Base-by-base conservation (phyloP, 2,113 vertebrate species). In the Gymnobelideus leadbeateri region DNA sequence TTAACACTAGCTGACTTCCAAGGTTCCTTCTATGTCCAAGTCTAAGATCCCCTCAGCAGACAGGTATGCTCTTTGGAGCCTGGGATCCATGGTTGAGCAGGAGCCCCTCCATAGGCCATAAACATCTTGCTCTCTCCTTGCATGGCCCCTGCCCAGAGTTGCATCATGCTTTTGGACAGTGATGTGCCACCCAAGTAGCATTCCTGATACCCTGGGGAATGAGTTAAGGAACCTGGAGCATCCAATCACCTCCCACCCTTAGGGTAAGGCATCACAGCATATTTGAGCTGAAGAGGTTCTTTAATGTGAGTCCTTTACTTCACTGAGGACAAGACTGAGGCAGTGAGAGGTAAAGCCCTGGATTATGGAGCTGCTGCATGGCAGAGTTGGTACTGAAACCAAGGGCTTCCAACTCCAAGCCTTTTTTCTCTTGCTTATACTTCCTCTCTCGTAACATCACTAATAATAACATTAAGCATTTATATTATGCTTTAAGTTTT, bases 91-190 rank as follows among this genome's bases (percentile, higher is more conserved):
- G 43, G 37, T 43, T 21, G 37, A 77, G 19, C 19, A 84, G 68
- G 68, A 43, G 19, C 68, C n/a, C 68, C n/a, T 84, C n/a, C 6
- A 8, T 21, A 43, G n/a, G 3, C 68, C 68, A 84, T 84, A 43
- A 43, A 84, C 68, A 84, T 84, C 68, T 84, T 84, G 19, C 68
- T 84, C 0, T 43, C 68, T 84, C n/a, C n/a, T 84, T 84, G n/a
- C 68, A 43, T 8, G 19, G 68, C 68, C 43, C 68, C 68, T 84
- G 68, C 68, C 68, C 68, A 84, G n/a, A 23, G 68, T 84, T 84
- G 68, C 68, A 84, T 84, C 68, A 84, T 84, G n/a, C n/a, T n/a
- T 84, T 84, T n/a, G 43, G n/a, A 84, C 68, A 84, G 68, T 84
- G 68, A 84, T 84, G n/a, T 43, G 2, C n/a, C 68, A 21, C 37